These are phyloP conservation scores for Chymomyza amoena DNA, from an alignment of 2,888 invertebrate genomes.

Conservation along the genomic window DNA sequence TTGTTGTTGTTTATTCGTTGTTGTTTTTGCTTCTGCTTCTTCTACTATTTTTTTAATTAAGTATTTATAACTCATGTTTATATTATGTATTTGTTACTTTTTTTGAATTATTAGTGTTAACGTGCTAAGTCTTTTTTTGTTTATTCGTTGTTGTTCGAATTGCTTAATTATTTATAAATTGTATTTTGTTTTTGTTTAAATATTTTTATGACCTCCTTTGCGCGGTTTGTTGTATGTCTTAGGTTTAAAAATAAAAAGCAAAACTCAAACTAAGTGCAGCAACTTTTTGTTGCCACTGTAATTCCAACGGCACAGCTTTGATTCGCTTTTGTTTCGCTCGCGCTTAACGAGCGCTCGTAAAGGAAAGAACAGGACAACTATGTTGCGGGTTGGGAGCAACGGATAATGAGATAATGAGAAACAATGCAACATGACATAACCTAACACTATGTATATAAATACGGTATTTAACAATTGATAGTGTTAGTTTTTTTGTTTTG, in stretches of 20 bases:
- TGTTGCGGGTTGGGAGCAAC: conserved; percentile 56
- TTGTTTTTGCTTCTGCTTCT: background rate
- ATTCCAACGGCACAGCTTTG: no score
- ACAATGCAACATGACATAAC: conserved; percentile 63
- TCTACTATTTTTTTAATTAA: background rate
- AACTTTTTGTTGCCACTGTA: background rate
- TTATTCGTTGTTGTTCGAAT: conserved; percentile 53
- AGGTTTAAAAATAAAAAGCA: background rate
- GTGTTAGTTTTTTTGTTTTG: no score
- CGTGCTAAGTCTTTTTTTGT: conserved; percentile 67
- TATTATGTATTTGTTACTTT: conserved; percentile 25
- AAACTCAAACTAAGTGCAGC: background rate
- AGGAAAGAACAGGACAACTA: conserved; percentile 57
- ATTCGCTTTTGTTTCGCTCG: conserved; percentile 41
- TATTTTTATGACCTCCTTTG: background rate
- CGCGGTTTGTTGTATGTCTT: background rate
- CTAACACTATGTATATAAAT: conserved; percentile 52
- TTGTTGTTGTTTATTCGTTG: conserved; percentile 45
- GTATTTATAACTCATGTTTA: conserved; percentile 17
- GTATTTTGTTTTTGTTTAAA: conserved; percentile 22
- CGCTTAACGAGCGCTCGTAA: conserved; percentile 42
- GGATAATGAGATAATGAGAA: conserved; percentile 67
- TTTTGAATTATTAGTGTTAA: conserved; percentile 61
- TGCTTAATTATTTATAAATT: conserved; percentile 50
- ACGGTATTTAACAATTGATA: conserved; percentile 64